A percentile compares a stretch with the other conserved stretches of the same genome.
Conservation (phyloP, 2,888 invertebrate species). For the Choristoneura rosaceana region DNA sequence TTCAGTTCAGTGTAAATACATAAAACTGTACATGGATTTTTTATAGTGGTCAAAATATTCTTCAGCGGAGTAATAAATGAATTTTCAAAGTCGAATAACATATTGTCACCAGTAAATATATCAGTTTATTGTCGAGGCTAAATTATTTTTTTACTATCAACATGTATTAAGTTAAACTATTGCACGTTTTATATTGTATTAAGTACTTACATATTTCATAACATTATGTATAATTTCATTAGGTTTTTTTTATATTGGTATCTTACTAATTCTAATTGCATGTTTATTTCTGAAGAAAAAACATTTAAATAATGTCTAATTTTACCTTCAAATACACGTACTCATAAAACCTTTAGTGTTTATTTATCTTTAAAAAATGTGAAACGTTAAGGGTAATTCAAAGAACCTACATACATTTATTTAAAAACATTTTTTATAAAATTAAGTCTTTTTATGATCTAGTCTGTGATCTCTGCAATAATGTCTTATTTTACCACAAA, state of each 20-base stretch:
- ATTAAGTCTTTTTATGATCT: slow-evolving; percentile 68
- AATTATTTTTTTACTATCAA: background rate
- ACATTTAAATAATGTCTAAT: background rate
- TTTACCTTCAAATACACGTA: background rate
- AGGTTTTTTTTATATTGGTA: background rate
- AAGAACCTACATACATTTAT: background rate
- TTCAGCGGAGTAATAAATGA: background rate
- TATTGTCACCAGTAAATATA: background rate
- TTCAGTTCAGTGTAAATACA: background rate
- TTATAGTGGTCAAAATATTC: background rate
- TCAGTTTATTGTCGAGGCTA: slow-evolving; percentile 7
- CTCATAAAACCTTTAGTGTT: background rate
- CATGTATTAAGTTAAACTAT: background rate
- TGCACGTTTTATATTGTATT: slow-evolving; percentile 26
- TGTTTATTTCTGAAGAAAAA: background rate
- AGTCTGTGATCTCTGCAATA: slow-evolving; percentile 84
- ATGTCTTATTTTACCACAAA: slow-evolving; percentile 50
- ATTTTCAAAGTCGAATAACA: background rate
- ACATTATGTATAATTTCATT: background rate
- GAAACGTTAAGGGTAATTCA: background rate
- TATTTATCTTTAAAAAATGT: too few species aligned
- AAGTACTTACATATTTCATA: background rate
- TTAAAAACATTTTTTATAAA: slow-evolving; percentile 14
- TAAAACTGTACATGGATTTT: background rate
- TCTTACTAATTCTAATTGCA: background rate